Percentiles rank a stretch among this genome's conserved stretches.
These are phyloP conservation scores for Cheiracanthium punctorium DNA, from an alignment of 2,888 invertebrate species.

Conservation along the genomic window DNA sequence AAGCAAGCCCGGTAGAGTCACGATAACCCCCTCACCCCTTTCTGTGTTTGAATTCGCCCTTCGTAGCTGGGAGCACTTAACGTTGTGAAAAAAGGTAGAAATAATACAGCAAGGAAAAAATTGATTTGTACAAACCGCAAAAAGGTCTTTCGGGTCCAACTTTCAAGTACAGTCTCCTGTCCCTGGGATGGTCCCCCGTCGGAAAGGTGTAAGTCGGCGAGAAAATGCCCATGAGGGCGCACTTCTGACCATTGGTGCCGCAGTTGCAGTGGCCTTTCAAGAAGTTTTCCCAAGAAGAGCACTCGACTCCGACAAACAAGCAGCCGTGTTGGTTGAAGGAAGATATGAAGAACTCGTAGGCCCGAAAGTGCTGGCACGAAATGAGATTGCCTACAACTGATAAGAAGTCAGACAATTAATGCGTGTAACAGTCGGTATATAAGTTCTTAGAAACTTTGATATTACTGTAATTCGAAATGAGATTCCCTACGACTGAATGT, in stretches of 20 bases:
- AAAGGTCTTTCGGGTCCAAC: constrained; percentile 60
- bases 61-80: too few relatives aligned
- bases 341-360: constrained; percentile 75
- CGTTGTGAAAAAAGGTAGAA: too few relatives aligned
- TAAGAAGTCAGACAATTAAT: too few relatives aligned
- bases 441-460: too few relatives aligned
- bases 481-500: too few relatives aligned
- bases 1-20: too few relatives aligned
- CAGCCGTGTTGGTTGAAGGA: constrained; percentile 61
- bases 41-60: too few relatives aligned
- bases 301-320: constrained; percentile 54
- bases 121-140: constrained; percentile 40
- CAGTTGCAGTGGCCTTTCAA: constrained; percentile 54
- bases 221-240: constrained; percentile 63
- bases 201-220: constrained; percentile 34
- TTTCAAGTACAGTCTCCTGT: constrained; percentile 55
- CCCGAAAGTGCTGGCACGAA: constrained; percentile 59
- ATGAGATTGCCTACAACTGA: constrained; percentile 45
- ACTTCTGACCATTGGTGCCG: constrained; percentile 44
- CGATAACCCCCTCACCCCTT: too few relatives aligned
- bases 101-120: too few relatives aligned
- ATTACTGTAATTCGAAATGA: too few relatives aligned
- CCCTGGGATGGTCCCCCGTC: constrained; percentile 11
- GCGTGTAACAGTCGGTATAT: too few relatives aligned
- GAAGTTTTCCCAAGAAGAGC: constrained; percentile 38